phyloP scores from a whole-genome alignment of 1,140 invertebrate genomes.

The Aporrectodea caliginosa region DNA sequence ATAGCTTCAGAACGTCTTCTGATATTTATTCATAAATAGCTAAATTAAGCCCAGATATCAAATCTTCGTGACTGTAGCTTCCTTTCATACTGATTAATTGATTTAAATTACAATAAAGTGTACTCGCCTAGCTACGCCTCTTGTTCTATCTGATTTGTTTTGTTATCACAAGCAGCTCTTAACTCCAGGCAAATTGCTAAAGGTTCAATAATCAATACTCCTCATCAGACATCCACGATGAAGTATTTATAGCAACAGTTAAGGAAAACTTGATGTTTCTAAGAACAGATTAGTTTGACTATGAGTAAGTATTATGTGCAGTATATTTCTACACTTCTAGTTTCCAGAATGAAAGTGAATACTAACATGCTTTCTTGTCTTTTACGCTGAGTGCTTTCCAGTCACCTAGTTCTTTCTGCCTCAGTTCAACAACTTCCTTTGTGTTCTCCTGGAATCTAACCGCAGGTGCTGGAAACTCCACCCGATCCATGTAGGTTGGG shows the following conservation, averaged over 20 bases:
- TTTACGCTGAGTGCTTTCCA: slow-evolving; percentile 84
- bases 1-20: background rate
- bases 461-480: slow-evolving; percentile 82
- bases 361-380: slow-evolving; percentile 75
- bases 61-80: too few species aligned
- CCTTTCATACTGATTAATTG: too few species aligned
- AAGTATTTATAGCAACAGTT: background rate
- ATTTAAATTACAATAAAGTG: background rate
- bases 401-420: slow-evolving; percentile 89
- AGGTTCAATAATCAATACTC: background rate
- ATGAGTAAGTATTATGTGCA: too few species aligned
- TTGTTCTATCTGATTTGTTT: too few species aligned
- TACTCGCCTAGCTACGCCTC: too few species aligned
- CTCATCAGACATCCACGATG: background rate
- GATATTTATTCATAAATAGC: too few species aligned
- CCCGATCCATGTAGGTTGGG: slow-evolving; percentile 72
- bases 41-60: too few species aligned
- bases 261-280: background rate
- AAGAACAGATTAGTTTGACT: too few species aligned
- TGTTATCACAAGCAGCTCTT: background rate
- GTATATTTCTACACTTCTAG: background rate
- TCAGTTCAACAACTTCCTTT: slow-evolving; percentile 66
- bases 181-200: background rate
- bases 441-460: slow-evolving; percentile 73
- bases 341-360: background rate